These are phyloP conservation scores for Craniophora ligustri DNA, from an alignment of 2,888 invertebrate species.

Conservation along the genomic window DNA sequence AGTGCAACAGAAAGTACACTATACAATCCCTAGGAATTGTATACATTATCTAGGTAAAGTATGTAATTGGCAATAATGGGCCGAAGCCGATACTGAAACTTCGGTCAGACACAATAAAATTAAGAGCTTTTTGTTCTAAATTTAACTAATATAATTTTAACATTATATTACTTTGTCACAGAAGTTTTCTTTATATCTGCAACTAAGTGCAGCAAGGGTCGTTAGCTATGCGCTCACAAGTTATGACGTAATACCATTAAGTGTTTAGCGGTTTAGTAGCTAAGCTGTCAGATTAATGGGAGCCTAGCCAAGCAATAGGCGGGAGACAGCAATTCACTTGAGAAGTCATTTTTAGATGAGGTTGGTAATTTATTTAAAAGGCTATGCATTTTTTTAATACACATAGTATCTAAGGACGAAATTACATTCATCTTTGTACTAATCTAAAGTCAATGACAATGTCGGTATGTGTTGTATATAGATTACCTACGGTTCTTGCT, in stretches of 20 bases:
- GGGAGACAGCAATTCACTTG: constrained; percentile 9
- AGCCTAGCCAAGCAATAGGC: constrained; percentile 24
- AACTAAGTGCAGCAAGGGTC: constrained; percentile 54
- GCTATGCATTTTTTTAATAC: not conserved
- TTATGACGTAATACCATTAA: constrained; percentile 46
- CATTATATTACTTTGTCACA: not conserved
- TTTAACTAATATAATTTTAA: not conserved
- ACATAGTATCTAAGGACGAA: not conserved
- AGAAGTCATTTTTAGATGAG: constrained; percentile 5
- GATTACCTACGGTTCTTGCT: no score
- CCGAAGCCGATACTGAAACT: no score
- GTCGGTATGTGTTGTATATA: no score
- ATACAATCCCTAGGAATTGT: no score
- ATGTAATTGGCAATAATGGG: no score
- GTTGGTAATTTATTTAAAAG: not conserved
- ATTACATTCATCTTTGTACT: not conserved
- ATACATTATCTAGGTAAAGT: no score
- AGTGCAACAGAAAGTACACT: no score
- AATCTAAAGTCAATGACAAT: no score
- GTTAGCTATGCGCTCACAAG: constrained; percentile 52
- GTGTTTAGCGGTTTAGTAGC: constrained; percentile 35
- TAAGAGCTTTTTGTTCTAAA: no score
- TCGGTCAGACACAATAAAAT: no score
- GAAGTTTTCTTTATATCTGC: constrained; percentile 18
- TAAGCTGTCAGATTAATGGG: constrained; percentile 43